Evolutionary conservation across 2,113 vertebrate species (phyloP).

Genomic region (Blennius ocellaris): DNA sequence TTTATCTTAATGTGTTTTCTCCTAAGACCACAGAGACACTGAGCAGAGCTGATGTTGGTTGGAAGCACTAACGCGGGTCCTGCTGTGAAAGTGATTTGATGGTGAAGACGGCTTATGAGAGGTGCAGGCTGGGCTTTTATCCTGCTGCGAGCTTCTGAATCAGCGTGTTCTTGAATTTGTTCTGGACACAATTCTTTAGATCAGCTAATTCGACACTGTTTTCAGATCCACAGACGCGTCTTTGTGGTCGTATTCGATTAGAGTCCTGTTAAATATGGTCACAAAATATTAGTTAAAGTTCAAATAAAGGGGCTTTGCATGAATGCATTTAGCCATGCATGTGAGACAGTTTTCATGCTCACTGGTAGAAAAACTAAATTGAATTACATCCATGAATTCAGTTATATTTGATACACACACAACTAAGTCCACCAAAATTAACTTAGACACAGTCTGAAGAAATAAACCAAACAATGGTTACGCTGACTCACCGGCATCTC

Average conservation of each 20-base stretch:
- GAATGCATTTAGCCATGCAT: too few relatives aligned
- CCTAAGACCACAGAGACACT: constrained; percentile 35
- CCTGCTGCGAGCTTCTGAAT: constrained; percentile 48
- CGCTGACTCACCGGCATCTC: too few relatives aligned
- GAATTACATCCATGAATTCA: too few relatives aligned
- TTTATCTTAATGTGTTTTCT: constrained; percentile 57
- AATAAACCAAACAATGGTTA: too few relatives aligned
- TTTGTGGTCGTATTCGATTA: constrained; percentile 36
- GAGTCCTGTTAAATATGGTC: constrained; percentile 33
- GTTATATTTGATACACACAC: too few relatives aligned
- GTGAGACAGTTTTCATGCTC: too few relatives aligned
- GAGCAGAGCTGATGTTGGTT: constrained; percentile 17
- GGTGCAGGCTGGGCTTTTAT: constrained; percentile 39
- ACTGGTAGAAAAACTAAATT: too few relatives aligned
- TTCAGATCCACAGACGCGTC: constrained; percentile 25
- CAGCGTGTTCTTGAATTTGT: constrained; percentile 46
- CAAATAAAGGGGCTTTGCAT: too few relatives aligned
- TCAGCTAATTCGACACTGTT: constrained; percentile 8
- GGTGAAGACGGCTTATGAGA: constrained; percentile 49
- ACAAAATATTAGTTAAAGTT: background rate
- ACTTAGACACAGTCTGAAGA: too few relatives aligned
- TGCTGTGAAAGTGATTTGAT: constrained; percentile 69
- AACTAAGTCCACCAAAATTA: too few relatives aligned
- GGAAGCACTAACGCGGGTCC: constrained; percentile 49
- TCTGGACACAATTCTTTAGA: constrained; percentile 60